Conservation (phyloP, 2,113 vertebrate species). For the Aptenodytes forsteri region DNA sequence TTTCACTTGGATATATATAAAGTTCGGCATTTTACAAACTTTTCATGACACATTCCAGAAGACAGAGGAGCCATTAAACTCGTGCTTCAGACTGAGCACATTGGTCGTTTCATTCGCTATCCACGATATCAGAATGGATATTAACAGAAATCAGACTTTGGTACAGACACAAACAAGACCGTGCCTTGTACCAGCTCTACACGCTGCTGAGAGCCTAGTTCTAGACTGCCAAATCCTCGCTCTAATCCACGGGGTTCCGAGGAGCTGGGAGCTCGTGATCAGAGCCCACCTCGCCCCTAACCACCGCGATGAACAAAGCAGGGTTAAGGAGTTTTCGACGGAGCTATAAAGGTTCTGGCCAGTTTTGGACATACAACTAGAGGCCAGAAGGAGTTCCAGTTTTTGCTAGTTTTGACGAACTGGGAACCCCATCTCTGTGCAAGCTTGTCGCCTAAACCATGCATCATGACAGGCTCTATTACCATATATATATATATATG, state of each 20-base stretch:
- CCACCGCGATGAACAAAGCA: rapidly evolving
- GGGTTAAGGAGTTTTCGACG: background rate
- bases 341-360: background rate
- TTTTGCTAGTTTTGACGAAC: background rate
- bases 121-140: background rate
- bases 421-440: background rate
- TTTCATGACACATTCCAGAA: background rate
- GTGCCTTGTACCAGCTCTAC: background rate
- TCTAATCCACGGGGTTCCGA: rapidly evolving
- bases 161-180: background rate
- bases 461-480: background rate
- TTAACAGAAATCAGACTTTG: background rate
- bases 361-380: background rate
- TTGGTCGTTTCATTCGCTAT: background rate
- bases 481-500: background rate
- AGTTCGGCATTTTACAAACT: background rate
- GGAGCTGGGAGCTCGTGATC: background rate
- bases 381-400: background rate
- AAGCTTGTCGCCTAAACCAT: background rate
- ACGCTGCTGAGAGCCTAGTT: background rate
- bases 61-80: background rate
- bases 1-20: background rate
- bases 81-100: background rate
- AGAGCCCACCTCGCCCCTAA: background rate
- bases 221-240: background rate